Base-by-base conservation (phyloP, 1,140 invertebrate genomes). In the Cryptotermes secundus region DNA sequence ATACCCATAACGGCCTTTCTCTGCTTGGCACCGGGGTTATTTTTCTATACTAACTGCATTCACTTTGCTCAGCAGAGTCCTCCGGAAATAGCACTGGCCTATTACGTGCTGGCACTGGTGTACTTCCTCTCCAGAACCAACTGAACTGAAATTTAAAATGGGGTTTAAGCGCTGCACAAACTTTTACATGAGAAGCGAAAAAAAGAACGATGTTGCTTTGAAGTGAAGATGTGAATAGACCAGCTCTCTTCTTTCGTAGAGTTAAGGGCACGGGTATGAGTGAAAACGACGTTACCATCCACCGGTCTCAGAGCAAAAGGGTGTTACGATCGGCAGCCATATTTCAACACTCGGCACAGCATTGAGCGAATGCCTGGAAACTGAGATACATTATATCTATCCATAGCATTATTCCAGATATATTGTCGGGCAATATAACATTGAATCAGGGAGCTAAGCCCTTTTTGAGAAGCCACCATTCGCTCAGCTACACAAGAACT, bases 161-260 rank as follows among this genome's bases (percentile, higher is more conserved):
- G 59, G 59, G 59, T 31, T 59, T 72, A 72, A 72, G 59, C n/a
- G 45, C 22, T 72, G 26, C 59, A 16, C 19, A 16, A 72, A 31
- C 59, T 72, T 72, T 72, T 4, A 72, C 59, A 72, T 31, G 59
- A 72, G 59, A 72, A n/a, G n/a, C 59, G 59, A 16, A 49, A 49
- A 49, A 49, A 22, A 49, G 16, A 49, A 49, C 2, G 59, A 31
- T 6, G 59, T 31, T 72, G 59, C 59, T 72, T 72, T 72, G 59
- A 72, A 72, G 59, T 72, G 45, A n/a, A n/a, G 26, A 72, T n/a
- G 59, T 72, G 59, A 72, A 72, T 72, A 72, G 53, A 22, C 53
- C 19, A 31, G 9, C 59, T 72, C 59, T 6, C 24, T 22, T 72
- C 59, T 31, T 14, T 14, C 45, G 22, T 19, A 19, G 16, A 19